These are phyloP conservation scores for Hofmannophila pseudospretella DNA, from an alignment of 2,888 invertebrate species.

Conservation along the genomic window DNA sequence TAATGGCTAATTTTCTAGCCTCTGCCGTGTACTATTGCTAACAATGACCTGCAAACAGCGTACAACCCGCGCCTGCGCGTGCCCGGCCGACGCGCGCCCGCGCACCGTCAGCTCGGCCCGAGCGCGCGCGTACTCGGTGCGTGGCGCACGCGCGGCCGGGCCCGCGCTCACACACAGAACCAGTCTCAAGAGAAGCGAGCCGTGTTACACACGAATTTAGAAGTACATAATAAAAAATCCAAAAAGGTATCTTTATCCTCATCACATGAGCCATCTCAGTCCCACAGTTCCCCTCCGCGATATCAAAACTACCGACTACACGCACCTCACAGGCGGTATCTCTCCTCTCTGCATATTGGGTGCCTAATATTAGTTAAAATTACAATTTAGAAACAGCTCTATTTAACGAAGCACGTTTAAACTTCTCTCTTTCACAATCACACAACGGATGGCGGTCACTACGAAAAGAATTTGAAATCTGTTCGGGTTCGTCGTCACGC, in stretches of 20 bases:
- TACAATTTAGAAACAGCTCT: conserved; percentile 6
- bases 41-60: conserved; percentile 16
- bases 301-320: conserved; percentile 52
- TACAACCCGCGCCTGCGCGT: conserved; percentile 22
- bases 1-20: too few relatives aligned
- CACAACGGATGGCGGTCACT: conserved; percentile 12
- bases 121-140: not conserved
- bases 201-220: conserved; percentile 70
- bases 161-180: conserved; percentile 38
- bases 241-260: conserved; percentile 59
- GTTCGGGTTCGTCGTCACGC: not conserved
- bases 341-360: conserved; percentile 44
- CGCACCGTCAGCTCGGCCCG: not conserved
- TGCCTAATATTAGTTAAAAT: conserved; percentile 15
- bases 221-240: conserved; percentile 40
- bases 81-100: conserved; percentile 3
- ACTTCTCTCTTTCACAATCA: conserved; percentile 8
- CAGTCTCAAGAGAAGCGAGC: conserved; percentile 60
- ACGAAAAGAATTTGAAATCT: conserved; percentile 8
- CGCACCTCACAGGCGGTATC: conserved; percentile 5
- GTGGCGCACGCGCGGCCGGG: conserved; percentile 2
- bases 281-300: conserved; percentile 56
- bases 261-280: conserved; percentile 72
- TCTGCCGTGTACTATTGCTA: too few relatives aligned
- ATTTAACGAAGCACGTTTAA: conserved; percentile 5